A percentile compares a stretch with the other conserved stretches of the same genome.
Conservation (phyloP, 2,888 invertebrate genomes). For the Erebia aethiops region DNA sequence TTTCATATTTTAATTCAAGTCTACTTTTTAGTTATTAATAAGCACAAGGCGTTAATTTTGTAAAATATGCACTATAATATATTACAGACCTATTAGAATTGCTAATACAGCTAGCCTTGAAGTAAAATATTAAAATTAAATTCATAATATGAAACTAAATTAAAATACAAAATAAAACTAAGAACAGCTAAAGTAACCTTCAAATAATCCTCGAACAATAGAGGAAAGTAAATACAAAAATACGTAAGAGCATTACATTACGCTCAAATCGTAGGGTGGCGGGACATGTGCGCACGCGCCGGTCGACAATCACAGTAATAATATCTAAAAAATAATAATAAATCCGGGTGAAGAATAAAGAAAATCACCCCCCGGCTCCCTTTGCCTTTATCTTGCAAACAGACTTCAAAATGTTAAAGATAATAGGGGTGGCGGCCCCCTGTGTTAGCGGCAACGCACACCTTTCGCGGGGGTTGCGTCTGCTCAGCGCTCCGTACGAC, state of each 20-base stretch:
- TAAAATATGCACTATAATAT: too few relatives aligned
- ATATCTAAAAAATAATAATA: constrained; percentile 84
- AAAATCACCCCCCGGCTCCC: constrained; percentile 80
- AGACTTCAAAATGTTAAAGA: constrained; percentile 82
- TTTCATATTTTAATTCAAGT: too few relatives aligned
- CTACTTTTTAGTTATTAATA: too few relatives aligned
- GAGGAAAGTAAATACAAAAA: constrained; percentile 59
- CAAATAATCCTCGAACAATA: constrained; percentile 74
- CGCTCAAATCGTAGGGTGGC: constrained; percentile 63
- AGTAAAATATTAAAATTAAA: background rate
- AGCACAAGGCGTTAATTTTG: too few relatives aligned
- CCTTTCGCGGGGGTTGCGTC: constrained; percentile 75
- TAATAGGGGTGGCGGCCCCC: constrained; percentile 78
- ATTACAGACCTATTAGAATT: too few relatives aligned
- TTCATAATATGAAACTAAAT: constrained; percentile 18
- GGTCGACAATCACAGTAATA: constrained; percentile 78
- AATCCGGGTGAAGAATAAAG: constrained; percentile 83
- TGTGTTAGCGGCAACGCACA: constrained; percentile 58
- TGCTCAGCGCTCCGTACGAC: constrained; percentile 20
- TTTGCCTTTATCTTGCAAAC: constrained; percentile 82
- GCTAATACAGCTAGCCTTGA: too few relatives aligned
- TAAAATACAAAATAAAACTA: constrained; percentile 32
- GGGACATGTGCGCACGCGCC: constrained; percentile 81
- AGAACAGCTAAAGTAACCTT: constrained; percentile 70
- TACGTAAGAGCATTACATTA: constrained; percentile 73